A percentile compares a stretch with the other conserved stretches of the same genome.
phyloP scores from a whole-genome alignment of 2,888 invertebrate species.

The Kryphioiulus occultus region DNA sequence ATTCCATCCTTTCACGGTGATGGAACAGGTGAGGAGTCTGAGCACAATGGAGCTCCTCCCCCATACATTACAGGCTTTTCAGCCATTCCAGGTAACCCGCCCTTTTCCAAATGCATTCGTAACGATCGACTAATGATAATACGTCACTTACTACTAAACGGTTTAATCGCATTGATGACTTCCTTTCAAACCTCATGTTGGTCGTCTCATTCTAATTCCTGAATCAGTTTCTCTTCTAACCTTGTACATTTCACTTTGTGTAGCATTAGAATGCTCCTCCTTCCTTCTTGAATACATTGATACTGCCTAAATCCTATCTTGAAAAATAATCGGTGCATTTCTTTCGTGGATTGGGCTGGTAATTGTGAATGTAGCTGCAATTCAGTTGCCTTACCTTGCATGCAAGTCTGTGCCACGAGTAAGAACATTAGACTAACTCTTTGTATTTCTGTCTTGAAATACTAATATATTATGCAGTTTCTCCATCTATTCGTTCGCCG shows the following conservation, averaged over 20 bases:
- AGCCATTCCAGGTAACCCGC: constrained; percentile 56
- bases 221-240: neutral
- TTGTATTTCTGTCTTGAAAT: neutral
- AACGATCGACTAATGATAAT: constrained; percentile 30
- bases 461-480: constrained; percentile 30
- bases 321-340: neutral
- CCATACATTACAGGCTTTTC: constrained; percentile 57
- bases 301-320: neutral
- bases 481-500: constrained; percentile 57
- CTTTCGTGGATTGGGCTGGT: neutral
- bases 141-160: neutral
- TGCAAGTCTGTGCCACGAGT: neutral
- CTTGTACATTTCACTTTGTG: too few relatives aligned
- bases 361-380: neutral
- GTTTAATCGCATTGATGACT: neutral
- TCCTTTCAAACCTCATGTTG: neutral
- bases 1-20: constrained; percentile 57
- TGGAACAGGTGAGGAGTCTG: constrained; percentile 56
- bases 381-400: neutral
- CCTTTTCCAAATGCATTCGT: neutral
- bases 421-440: neutral
- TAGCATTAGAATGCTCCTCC: neutral
- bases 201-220: neutral
- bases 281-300: neutral
- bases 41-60: constrained; percentile 73